A percentile compares a stretch with the other conserved stretches of the same genome.
These are phyloP conservation scores for Rhinoraja longicauda DNA, from an alignment of 2,797 vertebrate species.

Conservation along the genomic window DNA sequence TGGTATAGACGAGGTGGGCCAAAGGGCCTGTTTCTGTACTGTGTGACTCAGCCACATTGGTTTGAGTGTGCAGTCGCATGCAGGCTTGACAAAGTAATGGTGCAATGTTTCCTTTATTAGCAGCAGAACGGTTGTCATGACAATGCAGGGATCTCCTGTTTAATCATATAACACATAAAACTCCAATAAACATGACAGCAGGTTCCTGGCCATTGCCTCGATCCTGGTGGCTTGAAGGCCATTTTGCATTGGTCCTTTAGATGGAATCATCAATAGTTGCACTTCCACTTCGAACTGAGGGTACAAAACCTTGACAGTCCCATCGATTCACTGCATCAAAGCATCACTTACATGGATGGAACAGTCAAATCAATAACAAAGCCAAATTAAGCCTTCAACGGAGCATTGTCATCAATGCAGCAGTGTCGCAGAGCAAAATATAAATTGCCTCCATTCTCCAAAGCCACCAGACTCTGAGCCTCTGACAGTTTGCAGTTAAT, in stretches of 20 bases:
- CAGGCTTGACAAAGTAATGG: no score
- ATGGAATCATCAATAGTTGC: neutral
- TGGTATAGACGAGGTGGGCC: no score
- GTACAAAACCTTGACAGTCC: neutral
- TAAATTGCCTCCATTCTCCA: neutral
- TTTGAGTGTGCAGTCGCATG: no score
- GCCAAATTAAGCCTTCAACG: neutral
- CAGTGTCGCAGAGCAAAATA: neutral
- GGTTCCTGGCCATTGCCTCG: neutral
- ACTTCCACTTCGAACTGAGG: neutral
- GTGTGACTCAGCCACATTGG: no score
- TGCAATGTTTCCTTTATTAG: no score
- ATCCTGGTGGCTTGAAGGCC: neutral
- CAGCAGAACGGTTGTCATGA: no score
- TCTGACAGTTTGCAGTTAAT: neutral
- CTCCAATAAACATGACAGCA: no score
- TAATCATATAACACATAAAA: no score
- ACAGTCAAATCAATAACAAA: conserved; percentile 21
- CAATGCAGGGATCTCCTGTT: no score
- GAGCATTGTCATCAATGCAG: neutral
- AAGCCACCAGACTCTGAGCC: neutral
- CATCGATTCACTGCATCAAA: conserved; percentile 1
- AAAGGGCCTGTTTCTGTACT: no score
- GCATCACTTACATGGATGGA: conserved; percentile 11
- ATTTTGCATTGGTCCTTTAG: neutral